Conservation (phyloP, 1,140 invertebrate genomes). For the Lepidurus couesii region DNA sequence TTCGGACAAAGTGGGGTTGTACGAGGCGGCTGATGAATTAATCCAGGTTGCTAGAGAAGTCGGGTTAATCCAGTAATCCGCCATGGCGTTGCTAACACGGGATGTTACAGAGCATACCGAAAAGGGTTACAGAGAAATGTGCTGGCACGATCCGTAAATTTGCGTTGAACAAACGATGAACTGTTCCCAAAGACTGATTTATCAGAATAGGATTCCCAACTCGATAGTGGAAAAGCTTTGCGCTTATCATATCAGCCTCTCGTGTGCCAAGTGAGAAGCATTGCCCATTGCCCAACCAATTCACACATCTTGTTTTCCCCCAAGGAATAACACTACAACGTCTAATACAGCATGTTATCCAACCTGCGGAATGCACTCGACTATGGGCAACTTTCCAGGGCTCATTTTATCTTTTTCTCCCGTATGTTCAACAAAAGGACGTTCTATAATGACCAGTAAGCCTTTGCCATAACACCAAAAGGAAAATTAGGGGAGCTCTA, state of each 20-base stretch:
- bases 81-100: background rate
- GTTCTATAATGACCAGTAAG: background rate
- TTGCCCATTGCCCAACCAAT: background rate
- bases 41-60: background rate
- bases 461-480: background rate
- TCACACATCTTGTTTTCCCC: background rate
- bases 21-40: background rate
- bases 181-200: background rate
- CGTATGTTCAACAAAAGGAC: background rate
- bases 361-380: too few relatives aligned
- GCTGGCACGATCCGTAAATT: background rate
- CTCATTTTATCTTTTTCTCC: too few relatives aligned
- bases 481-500: background rate
- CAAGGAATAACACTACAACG: background rate
- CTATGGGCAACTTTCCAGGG: too few relatives aligned
- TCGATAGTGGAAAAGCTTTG: background rate
- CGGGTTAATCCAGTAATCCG: background rate
- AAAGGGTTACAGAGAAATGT: background rate
- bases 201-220: background rate
- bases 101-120: background rate
- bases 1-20: background rate
- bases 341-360: too few relatives aligned
- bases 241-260: constrained; percentile 2
- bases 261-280: background rate
- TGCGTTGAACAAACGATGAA: background rate